Base-by-base conservation (phyloP, 2,113 vertebrate genomes). In the Naja naja region DNA sequence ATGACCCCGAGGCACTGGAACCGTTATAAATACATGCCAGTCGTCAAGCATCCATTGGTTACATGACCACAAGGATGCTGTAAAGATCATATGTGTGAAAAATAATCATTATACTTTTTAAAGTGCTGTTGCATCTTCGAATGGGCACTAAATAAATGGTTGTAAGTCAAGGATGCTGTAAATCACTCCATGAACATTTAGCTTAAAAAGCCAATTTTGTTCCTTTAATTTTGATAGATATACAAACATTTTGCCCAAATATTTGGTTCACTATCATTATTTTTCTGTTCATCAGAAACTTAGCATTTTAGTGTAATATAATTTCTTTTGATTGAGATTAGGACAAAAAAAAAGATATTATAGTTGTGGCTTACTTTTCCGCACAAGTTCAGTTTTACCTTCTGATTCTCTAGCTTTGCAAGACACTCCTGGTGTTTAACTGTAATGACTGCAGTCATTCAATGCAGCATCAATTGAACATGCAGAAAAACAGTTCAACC, bases 401-500 rank as follows among this genome's bases (percentile, higher is more conserved):
- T 96, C 96, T 95, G 1, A 1, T 96, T 94, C 1, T 96, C 95
- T 93, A 95, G 69, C 91, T 95, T 95, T 94, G 91, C 93, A 93
- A 95, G 95, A 60, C 89, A 89, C 85, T 95, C 54, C 87, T 95
- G 34, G 56, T 97, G 95, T 91, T 89, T 94, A 94, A 97, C 94
- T 14, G 30, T 96, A 96, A 95, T 20, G 94, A 97, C 94, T 96
- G 95, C 95, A 96, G 94, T 95, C 81, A 95, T 92, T 94, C 88
- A 96, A 94, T n/a, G 92, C 90, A 95, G 93, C 74, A 94, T 94
- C 95, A 96, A 97, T 93, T 92, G 96, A 97, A 97, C 92, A 96
- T 43, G 94, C 96, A 96, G 94, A 96, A 97, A 97, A 97, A 97
- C 93, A 97, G 97, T 97, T 97, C 96, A 97, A 94, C 94, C 43